Evolutionary conservation across 1,140 invertebrate genomes (phyloP).

Genomic region (Atta colombica): DNA sequence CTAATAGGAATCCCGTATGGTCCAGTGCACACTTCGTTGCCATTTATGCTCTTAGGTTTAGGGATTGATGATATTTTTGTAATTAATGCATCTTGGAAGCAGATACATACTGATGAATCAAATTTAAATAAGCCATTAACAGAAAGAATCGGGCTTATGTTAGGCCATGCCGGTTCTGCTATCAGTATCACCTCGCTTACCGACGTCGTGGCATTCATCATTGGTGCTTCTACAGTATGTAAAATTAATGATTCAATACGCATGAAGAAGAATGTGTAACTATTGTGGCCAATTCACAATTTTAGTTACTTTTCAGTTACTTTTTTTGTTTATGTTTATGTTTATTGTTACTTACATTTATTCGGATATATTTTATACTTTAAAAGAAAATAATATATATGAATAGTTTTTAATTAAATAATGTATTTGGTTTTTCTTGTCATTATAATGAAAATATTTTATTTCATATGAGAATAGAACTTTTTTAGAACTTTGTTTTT

Average conservation of each 20-base stretch:
- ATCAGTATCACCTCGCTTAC: conserved; percentile 94
- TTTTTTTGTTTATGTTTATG: neutral
- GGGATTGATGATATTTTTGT: conserved; percentile 94
- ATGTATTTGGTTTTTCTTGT: neutral
- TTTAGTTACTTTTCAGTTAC: neutral
- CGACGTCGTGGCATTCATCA: conserved; percentile 92
- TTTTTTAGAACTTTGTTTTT: neutral
- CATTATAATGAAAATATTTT: no score
- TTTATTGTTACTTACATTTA: neutral
- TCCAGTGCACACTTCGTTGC: conserved; percentile 93
- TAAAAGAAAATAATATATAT: neutral
- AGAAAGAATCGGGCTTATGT: conserved; percentile 89
- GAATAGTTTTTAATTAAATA: neutral
- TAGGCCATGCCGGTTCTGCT: conserved; percentile 93
- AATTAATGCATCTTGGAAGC: conserved; percentile 92
- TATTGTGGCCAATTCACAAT: neutral
- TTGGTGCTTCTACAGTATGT: conserved; percentile 90
- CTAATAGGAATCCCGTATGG: conserved; percentile 91
- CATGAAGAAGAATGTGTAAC: neutral
- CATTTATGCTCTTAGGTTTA: conserved; percentile 93
- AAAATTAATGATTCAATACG: neutral
- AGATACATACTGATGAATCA: conserved; percentile 84
- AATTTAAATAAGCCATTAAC: conserved; percentile 87
- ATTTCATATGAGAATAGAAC: neutral
- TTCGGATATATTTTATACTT: neutral